These are phyloP conservation scores for Paguma larvata DNA, from an alignment of 2,797 vertebrate species.

Conservation along the genomic window DNA sequence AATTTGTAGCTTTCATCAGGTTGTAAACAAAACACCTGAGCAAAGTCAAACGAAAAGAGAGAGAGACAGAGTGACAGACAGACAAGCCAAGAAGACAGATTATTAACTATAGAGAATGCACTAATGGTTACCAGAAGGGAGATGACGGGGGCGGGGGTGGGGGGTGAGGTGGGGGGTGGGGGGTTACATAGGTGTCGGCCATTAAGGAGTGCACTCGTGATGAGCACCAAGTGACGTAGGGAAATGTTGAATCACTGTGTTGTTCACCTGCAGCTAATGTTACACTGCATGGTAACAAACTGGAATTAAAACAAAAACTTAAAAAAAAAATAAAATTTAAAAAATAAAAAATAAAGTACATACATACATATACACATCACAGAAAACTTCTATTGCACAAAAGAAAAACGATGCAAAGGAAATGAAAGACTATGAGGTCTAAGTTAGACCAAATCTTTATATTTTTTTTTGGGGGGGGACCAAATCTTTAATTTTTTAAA, in stretches of 20 bases:
- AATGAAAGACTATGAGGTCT: not conserved
- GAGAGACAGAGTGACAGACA: not conserved
- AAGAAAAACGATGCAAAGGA: not conserved
- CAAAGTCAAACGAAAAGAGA: not conserved
- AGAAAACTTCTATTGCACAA: not conserved
- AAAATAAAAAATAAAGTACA: not conserved
- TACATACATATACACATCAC: not conserved
- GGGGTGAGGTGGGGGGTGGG: no score
- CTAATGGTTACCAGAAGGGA: not conserved
- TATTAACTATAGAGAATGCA: not conserved
- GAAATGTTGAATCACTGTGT: not conserved
- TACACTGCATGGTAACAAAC: not conserved
- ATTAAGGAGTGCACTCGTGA: not conserved
- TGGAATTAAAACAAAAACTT: not conserved
- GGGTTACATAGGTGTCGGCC: not conserved
- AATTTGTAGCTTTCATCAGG: not conserved
- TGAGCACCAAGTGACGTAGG: no score
- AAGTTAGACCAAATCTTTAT: not conserved
- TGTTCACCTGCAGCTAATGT: not conserved
- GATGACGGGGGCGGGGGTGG: not conserved
- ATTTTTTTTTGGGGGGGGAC: not conserved
- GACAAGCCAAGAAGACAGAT: not conserved
- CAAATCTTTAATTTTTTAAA: not conserved
- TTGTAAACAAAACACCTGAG: not conserved
- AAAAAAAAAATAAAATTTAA: not conserved